These are phyloP conservation scores for Coronaproctus castanopsis DNA, from an alignment of 2,888 invertebrate species.

Conservation along the genomic window DNA sequence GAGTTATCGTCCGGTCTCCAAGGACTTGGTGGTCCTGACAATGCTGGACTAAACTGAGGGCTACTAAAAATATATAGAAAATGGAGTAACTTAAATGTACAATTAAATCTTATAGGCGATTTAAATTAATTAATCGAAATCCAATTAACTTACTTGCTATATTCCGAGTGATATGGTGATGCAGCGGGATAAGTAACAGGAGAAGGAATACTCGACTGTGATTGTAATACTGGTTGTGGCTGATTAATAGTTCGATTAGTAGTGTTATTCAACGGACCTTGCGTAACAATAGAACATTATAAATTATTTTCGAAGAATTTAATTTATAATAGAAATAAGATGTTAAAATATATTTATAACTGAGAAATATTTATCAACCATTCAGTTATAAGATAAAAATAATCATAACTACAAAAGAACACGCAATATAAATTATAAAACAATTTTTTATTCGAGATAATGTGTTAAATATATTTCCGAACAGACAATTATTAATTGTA, in stretches of 20 bases:
- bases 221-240: conserved; percentile 28
- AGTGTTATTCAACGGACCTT: conserved; percentile 12
- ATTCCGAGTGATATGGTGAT: conserved; percentile 59
- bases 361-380: too few relatives aligned
- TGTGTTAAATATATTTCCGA: too few relatives aligned
- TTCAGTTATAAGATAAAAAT: too few relatives aligned
- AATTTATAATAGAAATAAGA: background rate
- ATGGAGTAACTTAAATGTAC: background rate
- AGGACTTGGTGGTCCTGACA: conserved; percentile 37
- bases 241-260: conserved; percentile 19
- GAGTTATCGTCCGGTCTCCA: conserved; percentile 23
- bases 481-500: too few relatives aligned
- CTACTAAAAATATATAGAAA: conserved; percentile 30
- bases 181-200: conserved; percentile 54
- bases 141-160: conserved; percentile 57
- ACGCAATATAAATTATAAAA: too few relatives aligned
- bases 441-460: too few relatives aligned
- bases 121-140: too few relatives aligned
- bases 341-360: too few relatives aligned
- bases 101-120: too few relatives aligned
- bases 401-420: too few relatives aligned
- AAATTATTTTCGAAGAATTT: background rate
- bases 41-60: conserved; percentile 46
- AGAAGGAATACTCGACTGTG: conserved; percentile 34
- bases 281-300: conserved; percentile 9